Base-by-base conservation (phyloP, 2,888 invertebrate species). In the Entomobrya multifasciata region DNA sequence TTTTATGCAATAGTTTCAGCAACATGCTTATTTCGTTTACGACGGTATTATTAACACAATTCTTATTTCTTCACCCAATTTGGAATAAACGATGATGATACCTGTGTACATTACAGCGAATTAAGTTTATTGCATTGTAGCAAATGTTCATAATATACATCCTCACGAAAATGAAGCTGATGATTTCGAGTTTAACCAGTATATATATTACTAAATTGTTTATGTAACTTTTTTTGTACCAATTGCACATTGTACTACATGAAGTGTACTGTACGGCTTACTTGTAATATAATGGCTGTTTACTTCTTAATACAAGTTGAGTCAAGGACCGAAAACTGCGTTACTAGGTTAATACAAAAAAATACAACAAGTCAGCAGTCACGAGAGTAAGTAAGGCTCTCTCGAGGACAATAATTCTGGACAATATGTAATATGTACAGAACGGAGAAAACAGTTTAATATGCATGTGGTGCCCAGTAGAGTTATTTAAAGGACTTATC, bases 21-120 rank as follows among this genome's bases (percentile, higher is more conserved):
- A n/a, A n/a, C n/a, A n/a, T n/a, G n/a, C n/a, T n/a, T n/a, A n/a
- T n/a, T n/a, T n/a, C n/a, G n/a, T n/a, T n/a, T n/a, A n/a, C n/a
- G n/a, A n/a, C n/a, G n/a, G n/a, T 47, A 17, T 22, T 77, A 77
- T 77, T 77, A 49, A 62, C 67, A 52, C 80, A 25, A 36, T 22
- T 70, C 57, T 80, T 70, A 36, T 70, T 70, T 55, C 70, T 55
- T 70, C 22, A 52, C 81, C 80, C 70, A 72, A 81, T 72, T 47
- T 72, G 60, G 25, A 70, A 55, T 55, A 67, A 55, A 55, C 30
- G 80, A 67, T 80, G 80, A 80, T 41, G 13, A 52, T 20, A 47
- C 10, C 17, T 22, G 25, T 36, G 22, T 25, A n/a, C 6, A 41
- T 65, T 65, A 2, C 17, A 47, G 13, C 15, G 49, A 27, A 79